Conservation (phyloP, 2,113 vertebrate genomes). For the Vanacampus margaritifer region DNA sequence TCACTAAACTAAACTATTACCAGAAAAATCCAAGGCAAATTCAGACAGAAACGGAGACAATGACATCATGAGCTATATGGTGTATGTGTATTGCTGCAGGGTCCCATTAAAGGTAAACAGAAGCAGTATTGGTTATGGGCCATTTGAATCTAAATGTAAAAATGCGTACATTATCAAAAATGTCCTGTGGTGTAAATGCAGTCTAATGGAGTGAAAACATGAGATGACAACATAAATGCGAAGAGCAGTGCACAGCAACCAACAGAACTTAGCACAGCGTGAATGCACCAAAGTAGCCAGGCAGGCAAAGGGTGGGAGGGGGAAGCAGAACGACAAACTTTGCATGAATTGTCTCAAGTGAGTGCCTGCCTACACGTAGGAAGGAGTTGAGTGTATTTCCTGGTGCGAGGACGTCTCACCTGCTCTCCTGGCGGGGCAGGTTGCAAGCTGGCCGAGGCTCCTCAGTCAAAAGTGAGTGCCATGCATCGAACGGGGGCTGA, state of each 20-base stretch:
- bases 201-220: slow-evolving; percentile 34
- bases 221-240: slow-evolving; percentile 54
- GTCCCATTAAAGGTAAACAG: background rate
- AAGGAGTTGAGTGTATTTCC: slow-evolving; percentile 19
- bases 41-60: too few species aligned
- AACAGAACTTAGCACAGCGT: slow-evolving; percentile 20
- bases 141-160: background rate
- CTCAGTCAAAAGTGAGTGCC: slow-evolving; percentile 85
- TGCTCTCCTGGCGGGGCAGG: slow-evolving; percentile 78
- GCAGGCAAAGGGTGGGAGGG: slow-evolving; percentile 19
- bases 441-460: slow-evolving; percentile 87
- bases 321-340: slow-evolving; percentile 13
- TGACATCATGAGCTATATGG: too few species aligned
- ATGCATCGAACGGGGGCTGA: slow-evolving; percentile 74
- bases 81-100: background rate
- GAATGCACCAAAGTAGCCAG: slow-evolving; percentile 30
- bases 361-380: slow-evolving; percentile 20
- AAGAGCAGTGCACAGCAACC: slow-evolving; percentile 37
- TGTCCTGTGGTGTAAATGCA: background rate
- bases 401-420: slow-evolving; percentile 82
- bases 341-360: background rate
- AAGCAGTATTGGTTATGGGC: background rate
- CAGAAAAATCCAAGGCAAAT: too few species aligned
- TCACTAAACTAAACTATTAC: too few species aligned
- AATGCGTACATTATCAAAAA: background rate